Evolutionary conservation across 2,797 vertebrate species (phyloP), one percentile per base, ranked within the genome.

Genomic region (Catharus ustulatus): DNA sequence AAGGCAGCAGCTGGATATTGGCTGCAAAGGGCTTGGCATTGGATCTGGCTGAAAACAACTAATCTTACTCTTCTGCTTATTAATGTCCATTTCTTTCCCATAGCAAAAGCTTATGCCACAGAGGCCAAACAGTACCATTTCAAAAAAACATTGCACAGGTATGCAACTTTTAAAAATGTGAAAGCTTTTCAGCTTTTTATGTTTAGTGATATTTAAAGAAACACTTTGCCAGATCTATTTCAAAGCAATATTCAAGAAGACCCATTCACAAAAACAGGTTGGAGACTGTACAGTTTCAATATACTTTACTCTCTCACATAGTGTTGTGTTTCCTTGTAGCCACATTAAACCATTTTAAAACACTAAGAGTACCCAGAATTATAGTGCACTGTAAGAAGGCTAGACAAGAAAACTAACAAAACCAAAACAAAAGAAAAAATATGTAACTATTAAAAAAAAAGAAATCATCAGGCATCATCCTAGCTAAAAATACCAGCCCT

Each of bases 371-470:
- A 5, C 51, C 27, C 24, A 43, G 13, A 73, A 80, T 40, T 16
- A 62, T 1, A 5, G 8, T 10, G 3, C 2, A 2, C 26, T 45
- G 26, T 45, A 54, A 45, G 16, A 64, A 59, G 8, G 3, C 1
- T 42, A 21, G 21, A 5, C 8, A 36, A 34, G 22, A 48, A 48
- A 67, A 6, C 13, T 19, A 72, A n/a, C 19, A 55, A 36, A 26
- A 32, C 5, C 11, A 34, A 64, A 55, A 22, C 8, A 27, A 63
- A 73, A 63, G 4, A 10, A 42, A 57, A 69, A 40, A 34, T 9
- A 32, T 3, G 9, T 16, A 78, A 71, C 3, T 59, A 52, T 38
- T 38, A 18, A n/a, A 38, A 27, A 9, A 13, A 72, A 32, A 66
- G 27, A 46, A 54, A 18, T 9, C 5, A 55, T 6, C 45, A 55